Conservation (phyloP, 2,797 vertebrate species). For the Gorsachius magnificus region DNA sequence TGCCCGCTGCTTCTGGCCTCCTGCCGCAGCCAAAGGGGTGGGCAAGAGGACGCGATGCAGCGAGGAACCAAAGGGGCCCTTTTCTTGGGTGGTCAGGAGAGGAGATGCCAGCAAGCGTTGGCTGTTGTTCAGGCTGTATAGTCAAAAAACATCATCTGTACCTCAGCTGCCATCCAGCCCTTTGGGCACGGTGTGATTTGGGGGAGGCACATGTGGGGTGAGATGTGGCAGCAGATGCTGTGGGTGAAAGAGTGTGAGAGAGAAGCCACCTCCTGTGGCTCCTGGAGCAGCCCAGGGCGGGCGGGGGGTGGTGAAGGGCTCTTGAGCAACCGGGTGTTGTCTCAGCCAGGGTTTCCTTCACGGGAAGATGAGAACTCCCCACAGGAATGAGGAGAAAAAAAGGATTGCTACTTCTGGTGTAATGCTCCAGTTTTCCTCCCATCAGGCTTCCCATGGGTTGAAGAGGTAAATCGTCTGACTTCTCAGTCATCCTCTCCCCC, state of each 20-base stretch:
- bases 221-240: background rate
- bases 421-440: background rate
- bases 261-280: accelerated
- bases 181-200: accelerated
- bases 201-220: accelerated
- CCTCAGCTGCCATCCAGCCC: background rate
- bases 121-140: background rate
- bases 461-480: background rate
- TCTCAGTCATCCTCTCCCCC: background rate
- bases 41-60: accelerated
- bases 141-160: background rate
- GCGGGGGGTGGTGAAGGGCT: background rate
- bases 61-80: background rate
- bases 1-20: background rate
- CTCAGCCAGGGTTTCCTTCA: background rate
- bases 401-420: background rate
- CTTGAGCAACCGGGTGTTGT: accelerated
- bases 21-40: background rate
- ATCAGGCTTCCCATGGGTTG: background rate
- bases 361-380: background rate
- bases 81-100: accelerated
- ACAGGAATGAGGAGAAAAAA: background rate
- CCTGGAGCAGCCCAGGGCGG: background rate
- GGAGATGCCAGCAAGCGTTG: accelerated
- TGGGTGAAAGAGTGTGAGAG: background rate